Conservation (phyloP, 2,888 invertebrate species). For the Drosophila buzzatii region DNA sequence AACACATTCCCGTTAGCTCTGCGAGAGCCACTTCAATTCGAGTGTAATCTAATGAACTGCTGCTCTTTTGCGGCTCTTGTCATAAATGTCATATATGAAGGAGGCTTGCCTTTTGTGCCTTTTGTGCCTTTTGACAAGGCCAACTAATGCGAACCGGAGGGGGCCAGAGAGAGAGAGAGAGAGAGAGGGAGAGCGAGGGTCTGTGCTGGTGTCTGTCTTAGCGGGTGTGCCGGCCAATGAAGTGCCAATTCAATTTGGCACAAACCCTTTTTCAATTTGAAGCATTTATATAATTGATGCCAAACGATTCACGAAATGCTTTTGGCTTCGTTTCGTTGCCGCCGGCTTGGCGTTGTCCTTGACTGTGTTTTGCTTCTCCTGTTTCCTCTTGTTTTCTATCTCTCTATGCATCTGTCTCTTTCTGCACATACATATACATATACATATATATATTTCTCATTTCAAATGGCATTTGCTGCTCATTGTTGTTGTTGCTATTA, state of each 20-base stretch:
- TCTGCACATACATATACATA: not conserved
- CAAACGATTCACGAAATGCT: conserved; percentile 11
- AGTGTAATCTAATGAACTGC: conserved; percentile 3
- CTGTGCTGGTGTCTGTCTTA: not conserved
- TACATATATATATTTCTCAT: not conserved
- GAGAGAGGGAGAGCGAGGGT: too few species aligned
- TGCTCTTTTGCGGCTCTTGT: conserved; percentile 3
- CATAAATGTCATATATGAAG: not conserved
- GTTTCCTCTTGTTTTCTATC: not conserved
- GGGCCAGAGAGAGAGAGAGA: too few species aligned
- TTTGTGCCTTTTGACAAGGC: not conserved
- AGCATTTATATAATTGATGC: conserved; percentile 29
- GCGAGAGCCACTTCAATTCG: not conserved
- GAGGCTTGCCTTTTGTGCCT: not conserved
- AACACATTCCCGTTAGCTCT: not conserved
- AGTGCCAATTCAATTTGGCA: conserved; percentile 41
- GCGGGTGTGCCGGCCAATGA: conserved; percentile 10
- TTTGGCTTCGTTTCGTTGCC: conserved; percentile 37
- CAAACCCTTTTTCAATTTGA: conserved; percentile 30
- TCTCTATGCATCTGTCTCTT: not conserved
- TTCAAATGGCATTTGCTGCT: conserved; percentile 1
- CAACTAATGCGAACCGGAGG: not conserved
- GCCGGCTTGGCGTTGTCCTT: conserved; percentile 65
- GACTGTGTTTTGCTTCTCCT: conserved; percentile 17
- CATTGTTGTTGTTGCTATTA: not conserved